These are phyloP conservation scores for Platerodrilus igneus DNA, from an alignment of 2,888 invertebrate species.

Conservation along the genomic window DNA sequence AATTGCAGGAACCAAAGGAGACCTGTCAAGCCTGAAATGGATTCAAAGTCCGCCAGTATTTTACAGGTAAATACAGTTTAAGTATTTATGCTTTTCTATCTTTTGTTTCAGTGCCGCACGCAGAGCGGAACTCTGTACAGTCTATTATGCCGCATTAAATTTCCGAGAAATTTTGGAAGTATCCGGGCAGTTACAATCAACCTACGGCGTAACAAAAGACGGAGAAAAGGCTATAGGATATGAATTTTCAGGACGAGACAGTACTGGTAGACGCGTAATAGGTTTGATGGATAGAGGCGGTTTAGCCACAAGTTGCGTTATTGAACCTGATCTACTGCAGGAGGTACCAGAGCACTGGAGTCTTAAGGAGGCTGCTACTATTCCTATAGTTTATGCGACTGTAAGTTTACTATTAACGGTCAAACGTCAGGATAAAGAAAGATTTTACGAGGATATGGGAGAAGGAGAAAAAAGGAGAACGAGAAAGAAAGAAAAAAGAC, in stretches of 20 bases:
- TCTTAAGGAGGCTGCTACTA: constrained; percentile 88
- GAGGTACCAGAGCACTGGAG: constrained; percentile 82
- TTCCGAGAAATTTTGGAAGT: too few species aligned
- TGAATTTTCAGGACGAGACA: constrained; percentile 86
- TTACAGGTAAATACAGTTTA: constrained; percentile 48
- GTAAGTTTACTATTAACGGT: too few species aligned
- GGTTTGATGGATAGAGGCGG: constrained; percentile 87
- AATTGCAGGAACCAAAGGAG: constrained; percentile 89
- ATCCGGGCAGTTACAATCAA: too few species aligned
- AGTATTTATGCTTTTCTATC: too few species aligned
- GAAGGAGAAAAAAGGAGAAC: too few species aligned
- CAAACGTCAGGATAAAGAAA: too few species aligned
- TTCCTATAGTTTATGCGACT: constrained; percentile 92
- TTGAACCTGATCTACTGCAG: too few species aligned
- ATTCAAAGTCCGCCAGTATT: constrained; percentile 78
- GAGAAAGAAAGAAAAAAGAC: too few species aligned
- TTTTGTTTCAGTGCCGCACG: constrained; percentile 42
- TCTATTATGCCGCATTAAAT: constrained; percentile 92
- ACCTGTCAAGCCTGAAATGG: constrained; percentile 88
- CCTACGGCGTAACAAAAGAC: too few species aligned
- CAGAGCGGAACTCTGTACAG: constrained; percentile 68
- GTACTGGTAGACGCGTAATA: constrained; percentile 77
- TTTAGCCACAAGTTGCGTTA: constrained; percentile 83
- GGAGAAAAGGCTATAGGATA: constrained; percentile 90
- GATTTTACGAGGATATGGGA: too few species aligned